Conservation (phyloP, 2,797 vertebrate species). For the Dallia pectoralis region DNA sequence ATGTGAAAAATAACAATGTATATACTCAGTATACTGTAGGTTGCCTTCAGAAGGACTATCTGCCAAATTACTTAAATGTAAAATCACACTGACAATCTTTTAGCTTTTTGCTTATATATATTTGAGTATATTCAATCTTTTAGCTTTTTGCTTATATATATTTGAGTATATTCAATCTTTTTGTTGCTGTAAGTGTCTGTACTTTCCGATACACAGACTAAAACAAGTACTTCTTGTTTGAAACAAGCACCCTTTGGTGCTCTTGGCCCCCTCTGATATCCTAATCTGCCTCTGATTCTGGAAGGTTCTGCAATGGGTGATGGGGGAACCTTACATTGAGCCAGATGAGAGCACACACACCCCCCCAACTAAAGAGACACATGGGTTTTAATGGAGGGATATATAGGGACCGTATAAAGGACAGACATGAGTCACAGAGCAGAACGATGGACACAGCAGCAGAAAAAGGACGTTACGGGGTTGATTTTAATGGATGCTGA, state of each 20-base stretch:
- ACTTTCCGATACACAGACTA: too few relatives aligned
- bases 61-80: too few relatives aligned
- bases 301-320: slow-evolving; percentile 22
- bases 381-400: slow-evolving; percentile 14
- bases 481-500: neutral
- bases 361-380: slow-evolving; percentile 16
- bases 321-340: slow-evolving; percentile 49
- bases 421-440: slow-evolving; percentile 36
- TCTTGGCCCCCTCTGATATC: slow-evolving; percentile 23
- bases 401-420: slow-evolving; percentile 37
- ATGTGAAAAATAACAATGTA: too few relatives aligned
- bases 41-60: too few relatives aligned
- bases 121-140: too few relatives aligned
- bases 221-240: too few relatives aligned
- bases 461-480: neutral
- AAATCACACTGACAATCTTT: too few relatives aligned
- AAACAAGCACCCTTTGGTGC: neutral
- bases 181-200: too few relatives aligned
- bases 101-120: neutral
- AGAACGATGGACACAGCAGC: slow-evolving; percentile 33
- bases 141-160: neutral
- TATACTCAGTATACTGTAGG: too few relatives aligned
- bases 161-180: too few relatives aligned
- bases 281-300: slow-evolving; percentile 28
- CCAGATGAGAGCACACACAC: neutral